Percentiles rank a stretch among this genome's conserved stretches.
These are phyloP conservation scores for Drosophila austrosaltans DNA, from an alignment of 2,888 invertebrate genomes.

Conservation along the genomic window DNA sequence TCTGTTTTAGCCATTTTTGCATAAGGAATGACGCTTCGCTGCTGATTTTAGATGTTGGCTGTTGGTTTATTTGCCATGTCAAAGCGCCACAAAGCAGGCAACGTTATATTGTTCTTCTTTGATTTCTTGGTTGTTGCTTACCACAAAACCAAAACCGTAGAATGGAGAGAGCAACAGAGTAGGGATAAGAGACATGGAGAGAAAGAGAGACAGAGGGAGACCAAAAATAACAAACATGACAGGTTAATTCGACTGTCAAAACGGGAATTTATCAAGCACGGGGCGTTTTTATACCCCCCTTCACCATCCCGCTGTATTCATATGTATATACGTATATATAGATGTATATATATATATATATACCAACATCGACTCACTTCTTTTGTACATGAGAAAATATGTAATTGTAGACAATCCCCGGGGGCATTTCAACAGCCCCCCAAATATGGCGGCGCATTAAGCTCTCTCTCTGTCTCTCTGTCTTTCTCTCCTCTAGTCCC, in stretches of 20 bases:
- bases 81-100: slow-evolving; percentile 55
- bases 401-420: slow-evolving; percentile 22
- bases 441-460: slow-evolving; percentile 13
- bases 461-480: background rate
- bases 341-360: background rate
- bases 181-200: background rate
- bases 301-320: background rate
- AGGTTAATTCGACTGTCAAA: slow-evolving; percentile 73
- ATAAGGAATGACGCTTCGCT: slow-evolving; percentile 14
- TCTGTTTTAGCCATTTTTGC: slow-evolving; percentile 14
- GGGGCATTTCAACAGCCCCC: slow-evolving; percentile 24
- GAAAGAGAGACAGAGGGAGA: background rate
- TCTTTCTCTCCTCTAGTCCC: background rate
- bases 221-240: slow-evolving; percentile 49
- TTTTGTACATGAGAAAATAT: slow-evolving; percentile 9
- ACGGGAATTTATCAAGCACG: slow-evolving; percentile 63
- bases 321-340: background rate
- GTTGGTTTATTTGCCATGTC: slow-evolving; percentile 27
- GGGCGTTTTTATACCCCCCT: background rate
- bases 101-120: slow-evolving; percentile 39
- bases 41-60: background rate
- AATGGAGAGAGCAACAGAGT: background rate
- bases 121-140: slow-evolving; percentile 44
- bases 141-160: slow-evolving; percentile 27
- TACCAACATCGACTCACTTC: background rate